Percentiles rank a stretch among this genome's conserved stretches.
phyloP scores from a whole-genome alignment of 2,888 invertebrate genomes.

The Limulus polyphemus region DNA sequence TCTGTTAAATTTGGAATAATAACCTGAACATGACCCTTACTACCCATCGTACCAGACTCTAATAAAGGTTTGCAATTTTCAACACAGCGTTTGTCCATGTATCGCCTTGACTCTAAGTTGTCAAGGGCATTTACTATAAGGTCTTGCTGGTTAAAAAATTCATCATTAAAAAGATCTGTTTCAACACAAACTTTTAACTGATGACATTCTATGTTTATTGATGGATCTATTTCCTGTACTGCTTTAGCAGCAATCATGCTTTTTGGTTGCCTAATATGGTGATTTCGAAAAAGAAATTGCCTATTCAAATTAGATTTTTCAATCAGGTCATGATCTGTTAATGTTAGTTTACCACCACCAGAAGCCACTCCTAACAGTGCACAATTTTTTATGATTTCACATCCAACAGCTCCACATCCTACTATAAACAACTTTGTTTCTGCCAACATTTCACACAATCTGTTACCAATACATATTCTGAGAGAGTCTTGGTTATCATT shows the following conservation, averaged over 20 bases:
- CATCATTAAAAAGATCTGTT: constrained; percentile 35
- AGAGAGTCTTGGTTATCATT: neutral
- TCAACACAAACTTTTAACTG: constrained; percentile 34
- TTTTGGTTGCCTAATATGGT: constrained; percentile 37
- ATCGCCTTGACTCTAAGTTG: constrained; percentile 37
- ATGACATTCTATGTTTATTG: constrained; percentile 35
- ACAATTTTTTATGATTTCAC: constrained; percentile 39
- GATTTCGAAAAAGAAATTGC: constrained; percentile 37
- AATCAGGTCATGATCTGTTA: constrained; percentile 39
- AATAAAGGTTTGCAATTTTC: constrained; percentile 35
- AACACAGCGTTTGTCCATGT: constrained; percentile 38
- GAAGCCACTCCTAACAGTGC: constrained; percentile 35
- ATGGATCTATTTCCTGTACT: constrained; percentile 34
- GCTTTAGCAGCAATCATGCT: constrained; percentile 35
- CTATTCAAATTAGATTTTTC: constrained; percentile 39
- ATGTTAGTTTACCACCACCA: constrained; percentile 26
- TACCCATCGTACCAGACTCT: constrained; percentile 39
- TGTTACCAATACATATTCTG: neutral
- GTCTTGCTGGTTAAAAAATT: constrained; percentile 33
- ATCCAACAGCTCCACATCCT: constrained; percentile 40
- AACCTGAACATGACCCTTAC: constrained; percentile 34
- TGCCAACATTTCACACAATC: neutral
- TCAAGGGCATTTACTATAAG: constrained; percentile 37
- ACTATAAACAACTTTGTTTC: constrained; percentile 29
- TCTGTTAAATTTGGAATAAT: constrained; percentile 39